These are phyloP conservation scores for Coleophora deauratella DNA, from an alignment of 2,888 invertebrate genomes.

Conservation along the genomic window DNA sequence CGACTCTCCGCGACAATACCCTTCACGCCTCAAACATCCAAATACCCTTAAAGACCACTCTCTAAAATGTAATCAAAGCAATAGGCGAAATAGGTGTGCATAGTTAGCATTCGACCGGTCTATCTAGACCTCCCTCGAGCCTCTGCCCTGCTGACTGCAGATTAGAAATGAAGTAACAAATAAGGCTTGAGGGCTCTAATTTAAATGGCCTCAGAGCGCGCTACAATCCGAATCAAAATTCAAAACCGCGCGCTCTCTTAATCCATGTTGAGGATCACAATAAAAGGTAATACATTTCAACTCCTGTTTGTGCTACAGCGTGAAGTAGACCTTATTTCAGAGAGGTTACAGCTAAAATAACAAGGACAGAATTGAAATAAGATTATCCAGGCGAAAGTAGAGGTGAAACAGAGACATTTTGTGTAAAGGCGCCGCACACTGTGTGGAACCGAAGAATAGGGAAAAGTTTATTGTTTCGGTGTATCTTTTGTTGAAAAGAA, in stretches of 20 bases:
- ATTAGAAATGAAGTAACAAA: constrained; percentile 25
- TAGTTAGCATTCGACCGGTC: constrained; percentile 47
- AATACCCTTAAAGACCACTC: constrained; percentile 64
- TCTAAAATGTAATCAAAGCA: constrained; percentile 66
- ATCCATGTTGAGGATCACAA: constrained; percentile 74
- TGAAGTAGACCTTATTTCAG: constrained; percentile 42
- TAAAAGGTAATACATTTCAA: constrained; percentile 75
- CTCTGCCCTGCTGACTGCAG: constrained; percentile 19
- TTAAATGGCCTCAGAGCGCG: constrained; percentile 50
- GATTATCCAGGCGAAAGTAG: constrained; percentile 73
- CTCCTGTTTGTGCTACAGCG: constrained; percentile 32
- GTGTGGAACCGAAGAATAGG: too few relatives aligned
- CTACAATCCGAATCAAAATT: constrained; percentile 73
- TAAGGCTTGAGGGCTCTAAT: constrained; percentile 50
- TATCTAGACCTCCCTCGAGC: constrained; percentile 26
- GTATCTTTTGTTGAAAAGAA: too few relatives aligned
- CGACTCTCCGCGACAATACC: too few relatives aligned
- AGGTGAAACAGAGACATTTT: constrained; percentile 73
- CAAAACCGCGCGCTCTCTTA: constrained; percentile 74
- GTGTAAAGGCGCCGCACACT: constrained; percentile 36
- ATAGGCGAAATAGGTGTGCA: constrained; percentile 67
- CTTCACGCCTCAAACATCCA: constrained; percentile 47
- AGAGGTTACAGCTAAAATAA: constrained; percentile 32
- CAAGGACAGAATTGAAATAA: constrained; percentile 51
- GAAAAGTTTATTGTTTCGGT: too few relatives aligned